Evolutionary conservation across 2,113 vertebrate species (phyloP), one percentile per base, ranked within the genome.

Genomic region (Pomatostomus ruficeps): DNA sequence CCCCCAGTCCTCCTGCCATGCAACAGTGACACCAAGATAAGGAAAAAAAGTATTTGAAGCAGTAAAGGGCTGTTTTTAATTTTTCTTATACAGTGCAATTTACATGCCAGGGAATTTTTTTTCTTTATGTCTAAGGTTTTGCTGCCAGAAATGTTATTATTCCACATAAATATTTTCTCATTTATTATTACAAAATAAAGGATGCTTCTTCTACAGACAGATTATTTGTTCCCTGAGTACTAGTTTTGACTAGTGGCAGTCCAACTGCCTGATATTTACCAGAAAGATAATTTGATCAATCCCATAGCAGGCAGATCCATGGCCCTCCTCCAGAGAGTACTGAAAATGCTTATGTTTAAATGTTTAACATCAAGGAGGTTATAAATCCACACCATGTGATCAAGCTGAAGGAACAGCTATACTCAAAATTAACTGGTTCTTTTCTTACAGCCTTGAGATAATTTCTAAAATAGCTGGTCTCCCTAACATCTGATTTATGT

Each of bases 221-320:
- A 49, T 94, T 43, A n/a, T 87, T 85, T 78, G 6, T 67, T 91
- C 26, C 22, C 62, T 51, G 54, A 76, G 14, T 68, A 72, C 67
- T 88, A 28, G 59, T 80, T 91, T 46, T 68, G 33, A 70, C 58
- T 85, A 71, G 43, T 79, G 78, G 71, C 85, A 89, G 24, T 58
- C 38, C 86, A 93, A 61, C 35, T 62, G 35, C 51, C 57, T 73
- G 5, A 54, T 54, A 46, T 89, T 89, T 88, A 61, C 91, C 89
- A 83, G 63, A 75, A 89, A 62, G 46, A 20, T 76, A 85, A 94
- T 80, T 74, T 89, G 58, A 95, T 91, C 66, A 91, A 65, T 80
- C 51, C 54, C 1, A 1, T 9, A 55, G 58, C 33, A 52, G 70
- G 29, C 42, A 93, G 67, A 80, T 70, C 49, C 66, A 72, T 79